A percentile compares a stretch with the other conserved stretches of the same genome.
These are phyloP conservation scores for Aptenodytes forsteri DNA, from an alignment of 2,113 vertebrate species.

Conservation along the genomic window DNA sequence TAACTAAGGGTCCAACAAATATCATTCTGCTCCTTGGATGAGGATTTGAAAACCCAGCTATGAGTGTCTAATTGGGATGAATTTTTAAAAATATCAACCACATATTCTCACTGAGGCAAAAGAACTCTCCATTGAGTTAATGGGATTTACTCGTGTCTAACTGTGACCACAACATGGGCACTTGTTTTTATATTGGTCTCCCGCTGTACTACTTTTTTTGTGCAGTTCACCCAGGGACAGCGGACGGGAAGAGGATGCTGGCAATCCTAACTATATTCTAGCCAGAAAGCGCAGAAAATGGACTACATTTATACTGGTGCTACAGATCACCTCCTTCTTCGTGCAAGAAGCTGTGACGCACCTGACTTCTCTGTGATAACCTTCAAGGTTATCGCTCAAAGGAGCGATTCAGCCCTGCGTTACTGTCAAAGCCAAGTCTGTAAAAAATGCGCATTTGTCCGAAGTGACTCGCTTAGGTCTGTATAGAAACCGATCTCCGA, in stretches of 20 bases:
- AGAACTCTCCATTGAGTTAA: background rate
- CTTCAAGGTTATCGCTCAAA: background rate
- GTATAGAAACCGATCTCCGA: background rate
- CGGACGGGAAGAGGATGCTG: background rate
- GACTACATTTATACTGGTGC: background rate
- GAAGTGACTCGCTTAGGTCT: background rate
- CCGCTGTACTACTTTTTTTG: background rate
- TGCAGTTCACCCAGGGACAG: background rate
- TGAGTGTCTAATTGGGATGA: background rate
- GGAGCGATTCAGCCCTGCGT: background rate
- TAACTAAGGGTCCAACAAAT: background rate
- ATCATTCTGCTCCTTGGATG: background rate
- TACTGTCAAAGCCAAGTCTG: background rate
- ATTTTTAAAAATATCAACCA: background rate
- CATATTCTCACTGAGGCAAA: background rate
- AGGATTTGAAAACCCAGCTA: background rate
- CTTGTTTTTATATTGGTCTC: background rate
- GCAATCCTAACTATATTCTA: background rate
- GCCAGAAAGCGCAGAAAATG: background rate
- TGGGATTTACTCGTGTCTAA: background rate
- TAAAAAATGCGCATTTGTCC: background rate
- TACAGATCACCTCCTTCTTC: background rate
- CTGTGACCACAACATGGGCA: rapidly evolving
- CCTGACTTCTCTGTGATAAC: background rate
- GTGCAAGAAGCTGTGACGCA: background rate